Conservation (phyloP, 2,888 invertebrate species). For the Drosophila suboccidentalis region DNA sequence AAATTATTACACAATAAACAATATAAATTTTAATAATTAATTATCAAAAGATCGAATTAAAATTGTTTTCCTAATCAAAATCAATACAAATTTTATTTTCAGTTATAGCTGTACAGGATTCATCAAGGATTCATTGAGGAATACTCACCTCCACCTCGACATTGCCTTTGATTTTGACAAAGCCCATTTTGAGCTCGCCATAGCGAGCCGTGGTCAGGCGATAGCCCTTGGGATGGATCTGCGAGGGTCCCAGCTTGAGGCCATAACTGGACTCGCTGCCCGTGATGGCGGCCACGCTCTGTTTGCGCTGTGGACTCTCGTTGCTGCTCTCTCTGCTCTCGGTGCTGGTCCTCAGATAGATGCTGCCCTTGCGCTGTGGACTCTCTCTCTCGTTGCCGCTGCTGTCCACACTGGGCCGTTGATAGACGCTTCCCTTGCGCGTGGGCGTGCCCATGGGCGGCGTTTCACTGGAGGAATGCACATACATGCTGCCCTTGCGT, state of each 20-base stretch:
- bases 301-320: conserved; percentile 71
- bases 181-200: conserved; percentile 94
- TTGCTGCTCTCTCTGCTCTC: conserved; percentile 18
- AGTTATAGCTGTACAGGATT: neutral
- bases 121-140: neutral
- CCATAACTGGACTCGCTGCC: conserved; percentile 87
- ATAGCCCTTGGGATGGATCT: conserved; percentile 92
- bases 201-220: conserved; percentile 89
- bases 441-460: conserved; percentile 60
- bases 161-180: conserved; percentile 96
- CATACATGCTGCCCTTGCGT: conserved; percentile 75
- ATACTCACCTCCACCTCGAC: conserved; percentile 92
- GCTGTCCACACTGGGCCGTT: conserved; percentile 54
- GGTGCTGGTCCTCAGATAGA: conserved; percentile 35
- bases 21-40: neutral
- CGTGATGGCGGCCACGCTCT: conserved; percentile 69
- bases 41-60: neutral
- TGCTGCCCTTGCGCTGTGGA: conserved; percentile 65
- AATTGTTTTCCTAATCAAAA: neutral
- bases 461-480: conserved; percentile 52
- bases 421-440: conserved; percentile 69
- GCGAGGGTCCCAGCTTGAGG: conserved; percentile 91
- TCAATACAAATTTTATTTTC: neutral
- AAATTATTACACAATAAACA: neutral
- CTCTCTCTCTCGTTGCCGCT: conserved; percentile 49